These are phyloP conservation scores for Bombus vancouverensis DNA, from an alignment of 1,140 invertebrate genomes.

Conservation along the genomic window DNA sequence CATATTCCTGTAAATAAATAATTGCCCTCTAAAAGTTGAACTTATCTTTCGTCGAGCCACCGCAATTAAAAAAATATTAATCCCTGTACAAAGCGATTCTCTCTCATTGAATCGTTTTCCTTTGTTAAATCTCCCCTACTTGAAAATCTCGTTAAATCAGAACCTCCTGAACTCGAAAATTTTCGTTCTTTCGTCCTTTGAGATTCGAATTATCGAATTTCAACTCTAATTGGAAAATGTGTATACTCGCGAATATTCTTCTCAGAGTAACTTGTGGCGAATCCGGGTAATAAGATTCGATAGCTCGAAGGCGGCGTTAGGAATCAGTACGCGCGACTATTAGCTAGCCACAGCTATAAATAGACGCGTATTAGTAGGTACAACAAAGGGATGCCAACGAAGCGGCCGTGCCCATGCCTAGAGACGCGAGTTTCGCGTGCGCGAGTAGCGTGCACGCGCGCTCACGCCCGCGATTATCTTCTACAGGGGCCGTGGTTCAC, in stretches of 20 bases:
- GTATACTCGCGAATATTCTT: too few relatives aligned
- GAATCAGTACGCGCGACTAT: conserved; percentile 39
- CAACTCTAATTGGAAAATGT: too few relatives aligned
- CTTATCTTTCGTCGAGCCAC: too few relatives aligned
- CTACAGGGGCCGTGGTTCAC: conserved; percentile 43
- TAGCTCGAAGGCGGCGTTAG: conserved; percentile 20
- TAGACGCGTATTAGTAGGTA: conserved; percentile 65
- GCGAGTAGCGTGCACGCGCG: conserved; percentile 48
- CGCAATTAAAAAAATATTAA: neutral
- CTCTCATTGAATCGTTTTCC: too few relatives aligned
- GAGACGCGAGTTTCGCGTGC: conserved; percentile 57
- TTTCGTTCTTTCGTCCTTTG: too few relatives aligned
- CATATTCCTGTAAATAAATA: too few relatives aligned
- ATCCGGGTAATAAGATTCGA: neutral
- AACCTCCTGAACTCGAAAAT: too few relatives aligned
- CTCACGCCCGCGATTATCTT: conserved; percentile 71
- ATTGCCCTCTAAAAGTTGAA: too few relatives aligned
- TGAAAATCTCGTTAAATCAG: too few relatives aligned
- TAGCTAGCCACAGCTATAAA: conserved; percentile 62
- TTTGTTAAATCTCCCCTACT: too few relatives aligned
- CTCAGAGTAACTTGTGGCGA: neutral
- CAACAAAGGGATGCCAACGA: conserved; percentile 75
- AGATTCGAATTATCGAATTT: too few relatives aligned
- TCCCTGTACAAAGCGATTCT: too few relatives aligned
- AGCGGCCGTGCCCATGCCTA: conserved; percentile 65